A percentile compares a stretch with the other conserved stretches of the same genome.
Conservation (phyloP, 2,797 vertebrate species). For the Acridotheres tristis region DNA sequence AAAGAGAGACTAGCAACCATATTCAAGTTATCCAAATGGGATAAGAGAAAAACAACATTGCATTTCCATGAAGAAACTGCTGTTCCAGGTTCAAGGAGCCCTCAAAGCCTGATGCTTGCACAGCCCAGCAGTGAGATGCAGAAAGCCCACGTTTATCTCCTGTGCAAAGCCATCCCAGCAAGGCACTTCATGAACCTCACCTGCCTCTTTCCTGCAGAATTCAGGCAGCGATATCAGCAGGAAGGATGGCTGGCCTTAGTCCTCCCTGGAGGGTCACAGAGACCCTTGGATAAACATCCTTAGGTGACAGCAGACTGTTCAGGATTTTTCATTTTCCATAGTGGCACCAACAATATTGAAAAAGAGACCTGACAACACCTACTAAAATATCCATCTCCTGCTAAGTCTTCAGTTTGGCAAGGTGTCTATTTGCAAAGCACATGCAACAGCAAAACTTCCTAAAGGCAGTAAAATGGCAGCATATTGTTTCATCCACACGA, state of each 20-base stretch:
- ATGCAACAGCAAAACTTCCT: not conserved
- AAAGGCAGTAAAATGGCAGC: not conserved
- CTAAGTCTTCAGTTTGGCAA: not conserved
- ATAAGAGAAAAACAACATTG: not conserved
- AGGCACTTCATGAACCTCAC: not conserved
- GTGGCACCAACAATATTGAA: not conserved
- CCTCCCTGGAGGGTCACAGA: not conserved
- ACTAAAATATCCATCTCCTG: fast-evolving
- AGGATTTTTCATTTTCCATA: not conserved
- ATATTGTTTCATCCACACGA: not conserved
- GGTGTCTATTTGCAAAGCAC: not conserved
- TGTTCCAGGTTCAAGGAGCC: not conserved
- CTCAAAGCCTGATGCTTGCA: not conserved
- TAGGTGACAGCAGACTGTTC: not conserved
- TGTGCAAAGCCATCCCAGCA: not conserved
- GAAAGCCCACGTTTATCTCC: not conserved
- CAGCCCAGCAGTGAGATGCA: not conserved
- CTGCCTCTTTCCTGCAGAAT: not conserved
- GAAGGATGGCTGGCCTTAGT: not conserved
- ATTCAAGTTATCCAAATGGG: not conserved
- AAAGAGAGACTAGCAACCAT: not conserved
- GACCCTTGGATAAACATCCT: not conserved
- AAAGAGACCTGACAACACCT: not conserved
- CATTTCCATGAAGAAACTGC: not conserved
- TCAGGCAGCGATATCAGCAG: not conserved